phyloP scores from a whole-genome alignment of 2,113 vertebrate species.

The Rhynchomys soricoides region DNA sequence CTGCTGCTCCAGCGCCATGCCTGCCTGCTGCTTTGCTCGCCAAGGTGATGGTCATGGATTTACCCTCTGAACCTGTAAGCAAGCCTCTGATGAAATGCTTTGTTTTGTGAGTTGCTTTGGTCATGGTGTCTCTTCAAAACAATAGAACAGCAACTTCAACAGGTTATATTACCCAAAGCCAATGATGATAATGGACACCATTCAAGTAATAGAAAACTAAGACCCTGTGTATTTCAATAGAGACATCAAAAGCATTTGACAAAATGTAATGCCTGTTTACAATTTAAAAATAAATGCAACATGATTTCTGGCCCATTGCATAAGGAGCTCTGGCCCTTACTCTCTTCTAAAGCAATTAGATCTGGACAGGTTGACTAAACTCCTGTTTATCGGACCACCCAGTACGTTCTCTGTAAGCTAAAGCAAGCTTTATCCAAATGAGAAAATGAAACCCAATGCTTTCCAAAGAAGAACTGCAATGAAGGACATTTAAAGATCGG shows the following conservation, averaged over 20 bases:
- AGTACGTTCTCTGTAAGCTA: neutral
- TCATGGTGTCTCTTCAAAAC: no score
- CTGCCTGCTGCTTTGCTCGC: neutral
- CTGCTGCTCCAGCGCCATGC: neutral
- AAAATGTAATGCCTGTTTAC: neutral
- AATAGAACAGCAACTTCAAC: neutral
- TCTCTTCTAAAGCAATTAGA: neutral
- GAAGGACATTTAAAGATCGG: neutral
- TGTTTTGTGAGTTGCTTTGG: neutral
- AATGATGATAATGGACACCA: neutral
- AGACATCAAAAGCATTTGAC: neutral
- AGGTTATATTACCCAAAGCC: neutral
- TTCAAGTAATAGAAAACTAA: conserved; percentile 13
- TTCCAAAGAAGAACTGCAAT: neutral
- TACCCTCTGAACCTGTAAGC: neutral
- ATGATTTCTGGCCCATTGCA: neutral
- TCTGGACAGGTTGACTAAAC: neutral
- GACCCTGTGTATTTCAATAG: neutral
- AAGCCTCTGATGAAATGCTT: neutral
- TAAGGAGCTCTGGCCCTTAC: neutral
- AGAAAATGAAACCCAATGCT: neutral
- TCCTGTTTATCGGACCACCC: neutral
- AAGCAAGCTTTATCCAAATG: neutral
- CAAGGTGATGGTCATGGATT: neutral
- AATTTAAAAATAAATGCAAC: neutral